phyloP scores from a whole-genome alignment of 2,797 vertebrate species.

The Xerus rutilus region DNA sequence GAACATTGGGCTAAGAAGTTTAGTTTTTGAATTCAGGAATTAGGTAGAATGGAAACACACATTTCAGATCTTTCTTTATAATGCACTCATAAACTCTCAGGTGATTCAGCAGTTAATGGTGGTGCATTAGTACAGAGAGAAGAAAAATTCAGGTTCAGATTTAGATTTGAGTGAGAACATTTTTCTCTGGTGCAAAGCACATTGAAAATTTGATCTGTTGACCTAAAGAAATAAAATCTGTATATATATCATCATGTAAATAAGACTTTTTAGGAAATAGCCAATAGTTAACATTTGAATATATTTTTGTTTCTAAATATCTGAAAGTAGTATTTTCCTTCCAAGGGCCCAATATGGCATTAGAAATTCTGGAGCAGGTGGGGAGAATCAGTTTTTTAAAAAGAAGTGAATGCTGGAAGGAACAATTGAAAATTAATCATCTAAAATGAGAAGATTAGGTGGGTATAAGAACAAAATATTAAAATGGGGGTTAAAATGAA shows the following conservation, averaged over 20 bases:
- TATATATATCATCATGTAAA: neutral
- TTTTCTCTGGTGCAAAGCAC: neutral
- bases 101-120: neutral
- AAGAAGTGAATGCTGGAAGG: neutral
- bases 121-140: neutral
- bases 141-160: neutral
- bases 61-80: neutral
- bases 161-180: neutral
- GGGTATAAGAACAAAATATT: neutral
- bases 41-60: neutral
- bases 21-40: neutral
- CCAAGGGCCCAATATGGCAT: neutral
- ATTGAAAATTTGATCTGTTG: neutral
- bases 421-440: neutral
- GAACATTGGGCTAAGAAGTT: neutral
- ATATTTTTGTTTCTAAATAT: neutral
- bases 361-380: neutral
- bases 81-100: neutral
- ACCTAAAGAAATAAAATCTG: neutral
- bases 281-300: neutral
- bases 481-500: neutral
- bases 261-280: neutral
- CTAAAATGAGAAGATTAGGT: neutral
- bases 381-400: neutral
- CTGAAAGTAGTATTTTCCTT: no score